phyloP scores from a whole-genome alignment of 2,797 vertebrate genomes.

The Mormyrops boulengeri region DNA sequence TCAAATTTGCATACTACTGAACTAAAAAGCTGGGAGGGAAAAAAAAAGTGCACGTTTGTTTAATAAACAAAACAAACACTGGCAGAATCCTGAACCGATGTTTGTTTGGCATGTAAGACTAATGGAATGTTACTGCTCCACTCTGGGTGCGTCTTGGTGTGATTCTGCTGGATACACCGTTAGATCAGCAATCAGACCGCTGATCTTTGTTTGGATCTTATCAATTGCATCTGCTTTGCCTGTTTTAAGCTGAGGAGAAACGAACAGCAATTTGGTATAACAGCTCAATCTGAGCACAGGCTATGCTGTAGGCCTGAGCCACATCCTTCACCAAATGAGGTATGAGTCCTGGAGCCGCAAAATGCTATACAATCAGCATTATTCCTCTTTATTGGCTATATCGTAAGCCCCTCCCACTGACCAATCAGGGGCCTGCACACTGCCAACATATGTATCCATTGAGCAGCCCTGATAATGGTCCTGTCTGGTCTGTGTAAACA shows the following conservation, averaged over 20 bases:
- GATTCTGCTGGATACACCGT: slow-evolving; percentile 33
- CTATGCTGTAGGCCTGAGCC: not conserved
- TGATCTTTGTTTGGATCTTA: not conserved
- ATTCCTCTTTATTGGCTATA: not conserved
- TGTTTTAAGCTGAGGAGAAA: not conserved
- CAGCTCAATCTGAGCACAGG: not conserved
- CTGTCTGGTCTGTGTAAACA: not conserved
- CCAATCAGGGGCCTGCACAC: not conserved
- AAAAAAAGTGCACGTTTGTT: slow-evolving; percentile 42
- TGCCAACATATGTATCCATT: not conserved
- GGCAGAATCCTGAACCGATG: slow-evolving; percentile 41
- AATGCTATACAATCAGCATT: not conserved
- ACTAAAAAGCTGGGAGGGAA: slow-evolving; percentile 26
- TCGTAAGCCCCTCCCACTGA: not conserved
- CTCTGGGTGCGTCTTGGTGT: slow-evolving; percentile 35
- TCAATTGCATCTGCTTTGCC: not conserved
- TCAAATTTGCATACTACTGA: slow-evolving; percentile 57
- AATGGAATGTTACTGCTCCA: slow-evolving; percentile 42
- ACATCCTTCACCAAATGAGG: not conserved
- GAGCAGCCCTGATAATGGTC: not conserved
- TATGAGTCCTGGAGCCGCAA: not conserved
- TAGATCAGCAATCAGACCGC: not conserved
- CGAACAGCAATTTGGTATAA: not conserved
- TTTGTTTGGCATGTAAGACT: slow-evolving; percentile 53
- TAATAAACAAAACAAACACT: slow-evolving; percentile 59